Evolutionary conservation across 2,113 vertebrate species (phyloP).

Genomic region (Stictonetta naevosa): DNA sequence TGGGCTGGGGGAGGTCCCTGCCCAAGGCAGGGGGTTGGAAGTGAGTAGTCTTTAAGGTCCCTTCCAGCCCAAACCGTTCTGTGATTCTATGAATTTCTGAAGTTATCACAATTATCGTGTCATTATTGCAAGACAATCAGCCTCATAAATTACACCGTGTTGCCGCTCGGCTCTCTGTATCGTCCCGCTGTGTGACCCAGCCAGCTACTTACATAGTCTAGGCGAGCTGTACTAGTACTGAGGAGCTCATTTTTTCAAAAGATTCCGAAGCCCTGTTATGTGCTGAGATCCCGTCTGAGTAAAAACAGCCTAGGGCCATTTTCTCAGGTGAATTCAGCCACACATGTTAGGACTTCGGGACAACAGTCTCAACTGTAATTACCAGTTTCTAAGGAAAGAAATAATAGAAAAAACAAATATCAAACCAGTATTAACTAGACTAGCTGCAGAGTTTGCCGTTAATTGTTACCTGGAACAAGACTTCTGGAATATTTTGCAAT

Average conservation of each 20-base stretch:
- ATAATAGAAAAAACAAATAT: neutral
- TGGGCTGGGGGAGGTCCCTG: too few species aligned
- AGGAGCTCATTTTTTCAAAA: conserved; percentile 60
- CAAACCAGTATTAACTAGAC: neutral
- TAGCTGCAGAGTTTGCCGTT: neutral
- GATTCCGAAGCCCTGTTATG: conserved; percentile 52
- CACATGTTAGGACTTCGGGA: neutral
- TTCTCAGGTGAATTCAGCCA: neutral
- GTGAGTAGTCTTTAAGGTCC: too few species aligned
- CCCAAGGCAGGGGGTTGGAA: too few species aligned
- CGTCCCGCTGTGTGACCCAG: conserved; percentile 70
- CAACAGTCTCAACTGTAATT: neutral
- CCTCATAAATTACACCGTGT: conserved; percentile 51
- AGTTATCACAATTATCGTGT: conserved; percentile 75
- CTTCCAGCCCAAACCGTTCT: too few species aligned
- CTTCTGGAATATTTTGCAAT: neutral
- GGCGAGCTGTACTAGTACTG: conserved; percentile 46
- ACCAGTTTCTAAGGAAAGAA: neutral
- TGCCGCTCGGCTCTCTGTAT: conserved; percentile 60
- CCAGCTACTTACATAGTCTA: conserved; percentile 56
- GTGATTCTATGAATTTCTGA: conserved; percentile 48
- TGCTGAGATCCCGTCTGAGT: conserved; percentile 36
- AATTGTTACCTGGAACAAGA: neutral
- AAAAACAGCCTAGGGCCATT: neutral
- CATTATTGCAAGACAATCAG: conserved; percentile 70